A percentile compares a stretch with the other conserved stretches of the same genome.
Conservation (phyloP, 2,113 vertebrate species). For the Pteronura brasiliensis region DNA sequence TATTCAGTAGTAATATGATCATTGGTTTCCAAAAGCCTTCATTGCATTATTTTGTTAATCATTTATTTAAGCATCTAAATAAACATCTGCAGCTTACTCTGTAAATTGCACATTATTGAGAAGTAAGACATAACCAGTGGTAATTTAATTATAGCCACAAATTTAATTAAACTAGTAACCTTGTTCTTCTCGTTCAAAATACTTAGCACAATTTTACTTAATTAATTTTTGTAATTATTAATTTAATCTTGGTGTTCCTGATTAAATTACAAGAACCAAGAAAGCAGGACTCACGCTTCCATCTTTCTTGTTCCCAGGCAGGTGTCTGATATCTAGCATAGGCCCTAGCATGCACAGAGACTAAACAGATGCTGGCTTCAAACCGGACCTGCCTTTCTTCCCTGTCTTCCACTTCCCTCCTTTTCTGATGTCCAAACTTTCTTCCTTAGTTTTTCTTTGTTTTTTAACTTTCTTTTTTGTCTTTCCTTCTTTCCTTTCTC, state of each 20-base stretch:
- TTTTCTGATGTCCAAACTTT: not conserved
- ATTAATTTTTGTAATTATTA: slow-evolving; percentile 53
- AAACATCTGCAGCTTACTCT: not conserved
- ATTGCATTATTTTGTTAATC: not conserved
- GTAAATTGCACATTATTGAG: not conserved
- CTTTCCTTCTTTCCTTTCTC: not conserved
- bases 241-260: not conserved
- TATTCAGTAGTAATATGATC: not conserved
- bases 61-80: not conserved
- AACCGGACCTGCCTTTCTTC: not conserved
- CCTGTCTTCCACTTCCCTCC: not conserved
- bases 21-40: not conserved
- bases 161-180: slow-evolving; percentile 53
- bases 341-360: not conserved
- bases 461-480: not conserved
- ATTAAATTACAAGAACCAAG: not conserved
- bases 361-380: not conserved
- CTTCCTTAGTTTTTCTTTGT: not conserved
- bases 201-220: slow-evolving; percentile 29
- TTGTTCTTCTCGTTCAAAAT: not conserved
- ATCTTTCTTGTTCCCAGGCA: not conserved
- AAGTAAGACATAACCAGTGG: not conserved
- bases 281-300: no score
- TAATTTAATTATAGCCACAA: slow-evolving; percentile 43
- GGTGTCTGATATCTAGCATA: not conserved